Evolutionary conservation across 2,888 invertebrate species (phyloP), one percentile per base, ranked within the genome.

Genomic region (Drosophila lutescens): DNA sequence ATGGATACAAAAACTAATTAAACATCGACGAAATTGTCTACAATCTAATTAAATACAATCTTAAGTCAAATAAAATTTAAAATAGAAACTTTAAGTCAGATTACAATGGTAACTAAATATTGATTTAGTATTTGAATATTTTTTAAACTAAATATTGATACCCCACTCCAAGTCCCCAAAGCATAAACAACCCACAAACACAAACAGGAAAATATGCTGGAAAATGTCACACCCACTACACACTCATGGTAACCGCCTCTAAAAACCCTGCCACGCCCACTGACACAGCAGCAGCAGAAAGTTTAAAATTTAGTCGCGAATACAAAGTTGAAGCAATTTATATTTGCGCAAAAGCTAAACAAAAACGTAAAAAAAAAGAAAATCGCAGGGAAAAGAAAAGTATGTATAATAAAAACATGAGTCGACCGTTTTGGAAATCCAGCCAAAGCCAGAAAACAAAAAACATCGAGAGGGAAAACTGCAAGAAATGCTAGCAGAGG

Each of bases 301-400:
- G 15, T 47, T 69, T 55, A 40, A 62, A 71, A 50, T 51, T n/a
- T 17, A 44, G 20, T 41, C 20, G 17, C 15, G n/a, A 53, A 26
- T 4, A 46, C 34, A 70, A 75, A 78, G 74, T 72, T 74, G 6
- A 55, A 73, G 70, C 68, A 63, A 82, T 71, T 74, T 86, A 69
- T 73, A 62, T 67, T 40, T 38, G 15, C 32, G n/a, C 32, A 51
- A 60, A 63, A 50, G 53, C 30, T 23, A 44, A 74, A 58, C 41
- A 49, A 41, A 61, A 49, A 73, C 17, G 17, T 23, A 26, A 46
- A 46, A 20, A 17, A 36, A 50, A 62, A 57, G 15, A 47, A 41
- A 41, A 40, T 30, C 34, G 36, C 56, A 23, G 8, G 55, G 41
- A 71, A 43, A 49, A 43, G 43, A 66, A 51, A 74, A 56, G 49